Percentiles rank a stretch among this genome's conserved stretches.
Evolutionary conservation across 2,888 invertebrate species (phyloP).

Genomic region (Kuschelorhynchus macadamiae): DNA sequence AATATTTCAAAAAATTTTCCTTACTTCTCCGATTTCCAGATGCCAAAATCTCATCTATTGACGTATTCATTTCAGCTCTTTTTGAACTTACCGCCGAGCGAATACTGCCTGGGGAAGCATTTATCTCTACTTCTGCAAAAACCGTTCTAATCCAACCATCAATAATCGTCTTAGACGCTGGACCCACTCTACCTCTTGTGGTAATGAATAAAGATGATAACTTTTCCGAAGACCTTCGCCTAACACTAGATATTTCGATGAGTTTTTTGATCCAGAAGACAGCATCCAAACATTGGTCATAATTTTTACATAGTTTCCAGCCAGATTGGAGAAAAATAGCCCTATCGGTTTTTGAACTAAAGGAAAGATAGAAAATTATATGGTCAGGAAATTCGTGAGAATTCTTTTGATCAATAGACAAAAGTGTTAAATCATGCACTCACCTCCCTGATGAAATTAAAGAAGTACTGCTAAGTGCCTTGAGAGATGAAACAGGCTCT

Average conservation of each 20-base stretch:
- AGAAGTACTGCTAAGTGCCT: slow-evolving; percentile 29
- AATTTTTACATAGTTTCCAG: slow-evolving; percentile 8
- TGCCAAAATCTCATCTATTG: slow-evolving; percentile 39
- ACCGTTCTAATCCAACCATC: slow-evolving; percentile 45
- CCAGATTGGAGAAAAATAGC: slow-evolving; percentile 11
- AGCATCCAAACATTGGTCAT: slow-evolving; percentile 28
- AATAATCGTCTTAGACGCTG: slow-evolving; percentile 41
- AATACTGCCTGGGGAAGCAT: slow-evolving; percentile 44
- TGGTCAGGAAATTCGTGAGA: slow-evolving; percentile 17
- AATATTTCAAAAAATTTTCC: slow-evolving; percentile 24
- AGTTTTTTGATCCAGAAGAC: slow-evolving; percentile 36
- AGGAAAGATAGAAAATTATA: slow-evolving; percentile 11
- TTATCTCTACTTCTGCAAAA: slow-evolving; percentile 35
- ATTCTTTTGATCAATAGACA: slow-evolving; percentile 21
- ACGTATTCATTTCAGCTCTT: slow-evolving; percentile 12
- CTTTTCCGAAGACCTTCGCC: slow-evolving; percentile 10
- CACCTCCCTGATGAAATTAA: slow-evolving; percentile 51
- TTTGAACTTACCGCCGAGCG: slow-evolving; percentile 43
- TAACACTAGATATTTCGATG: slow-evolving; percentile 18
- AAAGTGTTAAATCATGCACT: slow-evolving; percentile 53
- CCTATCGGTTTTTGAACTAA: slow-evolving; percentile 13
- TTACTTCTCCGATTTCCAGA: slow-evolving; percentile 40
- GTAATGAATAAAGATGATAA: slow-evolving; percentile 39
- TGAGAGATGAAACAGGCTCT: slow-evolving; percentile 35
- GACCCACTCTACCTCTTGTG: slow-evolving; percentile 38